Evolutionary conservation across 1,140 invertebrate species (phyloP), one percentile per base, ranked within the genome.

Genomic region (Oscheius sp.): DNA sequence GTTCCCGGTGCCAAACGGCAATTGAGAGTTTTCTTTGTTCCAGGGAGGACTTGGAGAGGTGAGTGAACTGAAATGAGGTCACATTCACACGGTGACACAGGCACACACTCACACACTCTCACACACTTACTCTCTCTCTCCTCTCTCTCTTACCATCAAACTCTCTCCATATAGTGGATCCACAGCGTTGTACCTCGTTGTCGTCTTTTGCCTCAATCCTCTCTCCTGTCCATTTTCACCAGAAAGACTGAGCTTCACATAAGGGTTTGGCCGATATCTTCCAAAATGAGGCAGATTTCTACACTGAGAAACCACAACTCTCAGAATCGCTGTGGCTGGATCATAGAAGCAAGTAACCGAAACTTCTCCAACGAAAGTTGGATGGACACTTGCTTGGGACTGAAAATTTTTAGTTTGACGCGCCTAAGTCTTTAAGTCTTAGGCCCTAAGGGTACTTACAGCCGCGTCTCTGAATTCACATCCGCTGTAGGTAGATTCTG

Each of bases 241-340:
- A 15, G 49, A 55, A 15, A 55, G 49, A 20, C 28, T 26, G 7
- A 55, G 7, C 23, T 4, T 7, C 15, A 55, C 49, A 26, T 55
- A 55, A 26, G 49, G 49, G 28, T 55, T 55, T 7, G 49, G 49
- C 28, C 49, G 49, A 26, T 55, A 26, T 55, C 49, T 7, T 4
- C 49, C 49, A 55, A 55, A 55, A 55, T 55, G 49, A 23, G 49
- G 49, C 7, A 55, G 49, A 13, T 7, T 20, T 55, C 49, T 55
- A 23, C 49, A 55, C 23, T 55, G 49, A 4, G 49, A 26, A 55
- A 55, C 49, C 7, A 55, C 49, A 4, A 55, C 15, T 55, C 49
- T 15, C 7, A 55, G 49, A 7, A 26, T 55, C 7, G 49, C 49
- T 23, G 7, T 55, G 15, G 49, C 23, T 13, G 49, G 49, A 23